A percentile compares a stretch with the other conserved stretches of the same genome.
These are phyloP conservation scores for Ennomos quercinarius DNA, from an alignment of 2,888 invertebrate species.

Conservation along the genomic window DNA sequence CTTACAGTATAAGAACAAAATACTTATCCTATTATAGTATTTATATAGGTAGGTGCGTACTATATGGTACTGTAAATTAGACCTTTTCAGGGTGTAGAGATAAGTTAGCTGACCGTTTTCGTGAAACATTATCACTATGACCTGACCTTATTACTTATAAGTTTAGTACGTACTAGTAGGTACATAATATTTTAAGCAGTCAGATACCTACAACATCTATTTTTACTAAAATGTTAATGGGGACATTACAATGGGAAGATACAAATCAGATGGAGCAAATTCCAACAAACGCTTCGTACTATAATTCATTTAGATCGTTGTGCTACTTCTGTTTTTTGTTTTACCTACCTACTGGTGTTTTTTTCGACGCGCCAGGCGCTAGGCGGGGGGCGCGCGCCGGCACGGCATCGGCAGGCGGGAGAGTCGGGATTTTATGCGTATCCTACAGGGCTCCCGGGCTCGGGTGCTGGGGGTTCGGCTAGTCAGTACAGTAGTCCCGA, in stretches of 20 bases:
- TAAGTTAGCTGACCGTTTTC: too few species aligned
- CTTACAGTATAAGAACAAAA: too few species aligned
- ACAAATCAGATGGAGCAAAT: slow-evolving; percentile 15
- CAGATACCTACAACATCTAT: slow-evolving; percentile 1
- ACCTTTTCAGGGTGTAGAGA: too few species aligned
- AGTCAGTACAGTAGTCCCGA: slow-evolving; percentile 59
- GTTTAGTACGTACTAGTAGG: too few species aligned
- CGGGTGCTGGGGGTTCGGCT: slow-evolving; percentile 42
- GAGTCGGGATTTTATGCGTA: slow-evolving; percentile 53
- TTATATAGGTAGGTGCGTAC: too few species aligned
- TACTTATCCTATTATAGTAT: too few species aligned
- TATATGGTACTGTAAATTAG: too few species aligned
- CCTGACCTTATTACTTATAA: too few species aligned
- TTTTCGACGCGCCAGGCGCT: slow-evolving; percentile 49
- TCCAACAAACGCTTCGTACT: slow-evolving; percentile 33
- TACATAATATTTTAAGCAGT: too few species aligned
- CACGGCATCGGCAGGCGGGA: slow-evolving; percentile 50
- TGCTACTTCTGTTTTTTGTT: slow-evolving; percentile 35
- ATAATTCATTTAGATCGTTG: slow-evolving; percentile 33
- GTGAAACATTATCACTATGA: too few species aligned
- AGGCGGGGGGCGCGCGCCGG: slow-evolving; percentile 52
- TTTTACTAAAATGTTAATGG: slow-evolving; percentile 3
- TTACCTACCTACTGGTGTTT: slow-evolving; percentile 35
- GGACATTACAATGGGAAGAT: slow-evolving; percentile 17
- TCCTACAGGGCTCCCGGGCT: slow-evolving; percentile 43